Base-by-base conservation (phyloP, 2,888 invertebrate species). In the Dasypolia templi region DNA sequence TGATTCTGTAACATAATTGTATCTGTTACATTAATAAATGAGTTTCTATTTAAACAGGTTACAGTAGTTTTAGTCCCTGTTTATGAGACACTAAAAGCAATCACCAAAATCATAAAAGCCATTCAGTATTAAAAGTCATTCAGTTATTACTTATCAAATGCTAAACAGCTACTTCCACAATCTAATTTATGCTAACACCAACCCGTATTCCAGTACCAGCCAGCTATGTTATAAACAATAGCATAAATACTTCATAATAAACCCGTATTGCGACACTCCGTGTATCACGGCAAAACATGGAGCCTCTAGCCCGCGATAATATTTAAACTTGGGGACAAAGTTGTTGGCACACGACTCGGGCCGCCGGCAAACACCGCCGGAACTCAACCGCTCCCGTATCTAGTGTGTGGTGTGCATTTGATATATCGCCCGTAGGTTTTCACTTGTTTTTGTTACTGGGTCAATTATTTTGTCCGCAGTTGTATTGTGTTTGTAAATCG, bases 351-450 rank as follows among this genome's bases (percentile, higher is more conserved):
- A 84, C 83, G 77, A 79, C 82, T 80, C 77, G 79, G 72, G 75
- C 71, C 72, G 83, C 78, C 81, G 74, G 83, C 83, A 79, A 85
- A 85, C 87, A 85, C 77, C 86, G 82, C 85, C 82, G 86, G 86
- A 82, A 87, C 85, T 85, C 85, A 58, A 76, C 80, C 83, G 83
- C 83, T 81, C 79, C 83, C 78, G 78, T 86, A 84, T 83, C 86
- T 80, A 75, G 72, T 84, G 76, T 86, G 84, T 79, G 87, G 87
- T 87, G 86, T 85, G 83, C 76, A 75, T 80, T 87, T 89, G 89
- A 89, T 88, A 87, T 84, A 89, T 87, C 76, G 83, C 84, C 76
- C 71, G 84, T 72, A 76, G 80, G 82, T 88, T 89, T 87, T 85
- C 81, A 75, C 81, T 83, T 83, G 85, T 86, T 88, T 88, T 85